phyloP scores from a whole-genome alignment of 2,113 vertebrate species.

The Bettongia penicillata region DNA sequence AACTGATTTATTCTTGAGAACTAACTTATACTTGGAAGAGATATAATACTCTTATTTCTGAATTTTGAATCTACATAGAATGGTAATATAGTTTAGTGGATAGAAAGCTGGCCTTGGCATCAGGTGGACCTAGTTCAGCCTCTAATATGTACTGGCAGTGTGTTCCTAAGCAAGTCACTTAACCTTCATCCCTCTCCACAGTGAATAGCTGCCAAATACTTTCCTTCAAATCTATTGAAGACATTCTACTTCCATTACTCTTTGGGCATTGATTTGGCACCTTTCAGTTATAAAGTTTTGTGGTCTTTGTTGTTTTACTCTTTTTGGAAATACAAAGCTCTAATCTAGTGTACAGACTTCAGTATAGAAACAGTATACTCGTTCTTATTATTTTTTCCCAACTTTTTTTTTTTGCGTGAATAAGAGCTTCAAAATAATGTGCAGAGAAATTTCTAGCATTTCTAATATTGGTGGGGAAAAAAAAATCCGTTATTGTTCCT shows the following conservation, averaged over 20 bases:
- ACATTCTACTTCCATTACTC: constrained; percentile 12
- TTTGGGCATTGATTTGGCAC: constrained; percentile 46
- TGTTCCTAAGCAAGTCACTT: background rate
- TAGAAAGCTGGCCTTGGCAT: background rate
- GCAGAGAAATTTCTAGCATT: constrained; percentile 58
- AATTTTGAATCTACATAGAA: background rate
- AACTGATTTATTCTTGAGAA: background rate
- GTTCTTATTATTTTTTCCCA: constrained; percentile 52
- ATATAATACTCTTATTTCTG: background rate
- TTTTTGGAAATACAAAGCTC: constrained; percentile 60
- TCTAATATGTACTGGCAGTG: background rate
- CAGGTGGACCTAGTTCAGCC: background rate
- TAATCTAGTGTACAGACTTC: background rate
- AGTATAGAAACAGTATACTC: background rate
- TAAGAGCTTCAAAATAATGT: constrained; percentile 56
- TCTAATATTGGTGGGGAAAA: constrained; percentile 19
- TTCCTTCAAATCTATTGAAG: constrained; percentile 42
- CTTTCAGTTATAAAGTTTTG: constrained; percentile 63
- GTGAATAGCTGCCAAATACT: background rate
- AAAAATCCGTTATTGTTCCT: constrained; percentile 63
- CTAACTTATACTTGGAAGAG: background rate
- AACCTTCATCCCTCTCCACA: background rate
- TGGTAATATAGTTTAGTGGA: background rate
- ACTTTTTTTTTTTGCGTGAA: constrained; percentile 15
- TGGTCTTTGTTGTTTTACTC: constrained; percentile 59